Evolutionary conservation across 2,888 invertebrate genomes (phyloP), one percentile per base, ranked within the genome.

Genomic region (Tricholauxania praeusta): DNA sequence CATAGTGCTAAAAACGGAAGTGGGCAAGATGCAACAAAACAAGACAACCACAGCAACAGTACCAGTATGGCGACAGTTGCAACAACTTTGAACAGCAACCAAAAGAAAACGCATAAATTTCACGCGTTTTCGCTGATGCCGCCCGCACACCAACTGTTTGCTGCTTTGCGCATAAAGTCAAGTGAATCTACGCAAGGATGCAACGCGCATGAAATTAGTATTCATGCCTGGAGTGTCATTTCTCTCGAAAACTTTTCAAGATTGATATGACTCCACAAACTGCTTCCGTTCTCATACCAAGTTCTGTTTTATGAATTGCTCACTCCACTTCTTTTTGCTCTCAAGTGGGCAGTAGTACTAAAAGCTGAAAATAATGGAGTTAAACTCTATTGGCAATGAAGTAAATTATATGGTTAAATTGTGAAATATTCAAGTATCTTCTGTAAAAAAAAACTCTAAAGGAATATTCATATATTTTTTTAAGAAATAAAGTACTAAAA

Each of bases 161-260:
- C 39, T 39, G 39, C 39, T 39, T 39, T 39, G 39, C 39, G 39
- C 39, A 10, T 39, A 7, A 39, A 39, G 39, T 39, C 10, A 39
- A 39, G 39, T 39, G 39, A 39, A 39, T 39, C 39, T 39, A 47
- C 47, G 63, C 63, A 32, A 47, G 47, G 47, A 63, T 39, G 62
- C 39, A 8, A 12, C 64, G 52, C 65, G 80, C 81, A 81, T 82
- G 80, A 82, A 84, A 85, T 85, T 85, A 84, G 83, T 84, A 84
- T 84, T 85, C 85, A 84, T 82, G 84, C 82, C 83, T 77, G 81
- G 81, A 85, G 83, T 83, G 84, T 81, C 85, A 84, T 84, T 85
- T 82, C 82, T 75, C 82, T 80, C 78, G 78, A 79, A 70, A 70
- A 70, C 70, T 70, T 70, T 70, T 70, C 52, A 52, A 70, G 70